Base-by-base conservation (phyloP, 2,113 vertebrate species). In the Gambusia holbrooki region DNA sequence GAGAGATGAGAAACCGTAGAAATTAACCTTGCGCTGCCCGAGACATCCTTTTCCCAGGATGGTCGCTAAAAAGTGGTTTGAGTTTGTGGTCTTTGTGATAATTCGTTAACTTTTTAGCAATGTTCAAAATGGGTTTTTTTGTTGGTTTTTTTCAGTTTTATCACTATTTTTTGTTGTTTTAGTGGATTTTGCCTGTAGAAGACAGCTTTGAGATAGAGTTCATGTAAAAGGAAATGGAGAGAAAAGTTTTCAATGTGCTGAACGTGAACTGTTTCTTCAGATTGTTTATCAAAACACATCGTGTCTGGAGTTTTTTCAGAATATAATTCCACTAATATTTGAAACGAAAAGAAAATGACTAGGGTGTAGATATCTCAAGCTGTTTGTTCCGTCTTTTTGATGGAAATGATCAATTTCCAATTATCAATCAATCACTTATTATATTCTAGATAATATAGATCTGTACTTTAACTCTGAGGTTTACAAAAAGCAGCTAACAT, bases 21-120 rank as follows among this genome's bases (percentile, higher is more conserved):
- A 51, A 68, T 89, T 80, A 91, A 89, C 89, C 73, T 86, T 77
- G 27, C 29, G 63, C 54, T 88, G 82, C 19, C 81, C 7, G 2
- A 13, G 2, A 70, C 32, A 22, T 51, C 60, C 63, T 17, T 40
- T 25, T 12, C 17, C 48, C 71, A 8, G 30, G 27, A 64, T 2
- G 27, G 7, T 45, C 28, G 10, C 67, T 29, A 2, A 1, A 69
- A 54, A 14, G 6, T 12, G 27, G 25, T 30, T 69, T 13, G 17
- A 27, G 29, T 48, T 29, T 48, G 7, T 11, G 30, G 27, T 22
- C 42, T 51, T 9, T 68, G 27, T 29, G 29, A 48, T 30, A 13
- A 40, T 15, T 42, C 0, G 3, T 66, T 27, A 7, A 12, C 35
- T 4, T 40, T 14, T 67, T n/a, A 45, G 37, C 37, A 9, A 30